Percentiles rank a stretch among this genome's conserved stretches.
Conservation (phyloP, 2,888 invertebrate species). For the Apodemia mormo region DNA sequence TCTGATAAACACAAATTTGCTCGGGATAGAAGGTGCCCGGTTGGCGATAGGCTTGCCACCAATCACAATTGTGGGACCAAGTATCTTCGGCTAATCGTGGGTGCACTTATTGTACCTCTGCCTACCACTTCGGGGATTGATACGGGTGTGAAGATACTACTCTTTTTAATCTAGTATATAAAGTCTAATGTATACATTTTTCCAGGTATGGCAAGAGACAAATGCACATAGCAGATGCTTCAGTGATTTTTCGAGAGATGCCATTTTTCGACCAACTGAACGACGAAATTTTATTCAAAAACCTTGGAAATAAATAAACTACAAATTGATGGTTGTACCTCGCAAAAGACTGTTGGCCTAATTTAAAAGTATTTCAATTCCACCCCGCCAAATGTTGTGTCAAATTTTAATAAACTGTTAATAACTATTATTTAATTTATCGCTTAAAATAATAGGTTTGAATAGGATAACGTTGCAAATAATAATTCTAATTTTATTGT, state of each 20-base stretch:
- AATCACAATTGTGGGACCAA: no score
- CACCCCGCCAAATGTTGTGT: conserved; percentile 5
- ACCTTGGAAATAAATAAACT: conserved; percentile 62
- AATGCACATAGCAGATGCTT: conserved; percentile 73
- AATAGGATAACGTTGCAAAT: background rate
- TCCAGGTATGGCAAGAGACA: conserved; percentile 73
- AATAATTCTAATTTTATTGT: conserved; percentile 15
- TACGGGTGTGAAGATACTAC: no score
- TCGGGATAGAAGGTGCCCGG: no score
- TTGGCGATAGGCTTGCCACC: no score
- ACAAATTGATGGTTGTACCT: conserved; percentile 14
- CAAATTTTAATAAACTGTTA: background rate
- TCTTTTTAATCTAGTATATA: no score
- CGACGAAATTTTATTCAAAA: conserved; percentile 61
- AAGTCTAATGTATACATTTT: conserved; percentile 31
- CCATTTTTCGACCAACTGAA: conserved; percentile 64
- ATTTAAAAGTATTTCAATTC: conserved; percentile 5
- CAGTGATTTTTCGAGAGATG: conserved; percentile 68
- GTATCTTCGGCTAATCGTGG: conserved; percentile 7
- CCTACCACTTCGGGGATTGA: no score
- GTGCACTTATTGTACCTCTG: no score
- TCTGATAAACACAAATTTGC: no score
- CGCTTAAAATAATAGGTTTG: background rate
- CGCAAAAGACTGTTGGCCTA: conserved; percentile 8
- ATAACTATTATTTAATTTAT: background rate